phyloP scores from a whole-genome alignment of 2,888 invertebrate species.

The Melolontha melolontha region DNA sequence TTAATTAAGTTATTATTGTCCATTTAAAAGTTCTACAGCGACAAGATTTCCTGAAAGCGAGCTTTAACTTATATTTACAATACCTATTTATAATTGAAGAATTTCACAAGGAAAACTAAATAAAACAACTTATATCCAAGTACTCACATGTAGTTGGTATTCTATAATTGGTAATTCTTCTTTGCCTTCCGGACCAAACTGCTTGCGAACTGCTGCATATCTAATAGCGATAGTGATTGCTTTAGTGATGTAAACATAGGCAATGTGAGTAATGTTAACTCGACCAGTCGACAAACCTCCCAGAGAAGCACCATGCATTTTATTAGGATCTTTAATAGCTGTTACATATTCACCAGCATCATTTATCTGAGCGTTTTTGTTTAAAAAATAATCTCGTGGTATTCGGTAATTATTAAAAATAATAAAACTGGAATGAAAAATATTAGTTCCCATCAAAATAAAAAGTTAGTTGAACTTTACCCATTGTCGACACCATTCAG shows the following conservation, averaged over 20 bases:
- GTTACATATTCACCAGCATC: slow-evolving; percentile 85
- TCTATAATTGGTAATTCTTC: slow-evolving; percentile 89
- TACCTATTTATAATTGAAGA: no score
- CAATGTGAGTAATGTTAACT: slow-evolving; percentile 78
- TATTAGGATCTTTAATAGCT: slow-evolving; percentile 83
- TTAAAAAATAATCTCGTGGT: slow-evolving; percentile 82
- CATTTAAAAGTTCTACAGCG: no score
- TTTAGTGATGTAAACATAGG: slow-evolving; percentile 74
- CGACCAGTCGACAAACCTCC: slow-evolving; percentile 87
- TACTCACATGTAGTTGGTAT: slow-evolving; percentile 87
- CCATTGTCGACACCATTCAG: slow-evolving; percentile 91
- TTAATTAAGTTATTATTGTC: no score
- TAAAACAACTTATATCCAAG: neutral
- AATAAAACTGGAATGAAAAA: slow-evolving; percentile 68
- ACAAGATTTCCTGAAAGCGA: no score
- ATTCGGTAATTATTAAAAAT: slow-evolving; percentile 85
- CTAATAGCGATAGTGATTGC: slow-evolving; percentile 87
- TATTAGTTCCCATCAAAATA: neutral
- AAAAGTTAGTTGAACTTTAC: slow-evolving; percentile 36
- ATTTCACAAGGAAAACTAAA: no score
- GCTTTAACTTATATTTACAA: no score
- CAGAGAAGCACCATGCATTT: slow-evolving; percentile 86
- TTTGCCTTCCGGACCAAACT: slow-evolving; percentile 83
- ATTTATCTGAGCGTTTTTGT: slow-evolving; percentile 88
- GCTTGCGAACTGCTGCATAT: slow-evolving; percentile 87